A percentile compares a stretch with the other conserved stretches of the same genome.
These are phyloP conservation scores for Selenia dentaria DNA, from an alignment of 2,888 invertebrate genomes.

Conservation along the genomic window DNA sequence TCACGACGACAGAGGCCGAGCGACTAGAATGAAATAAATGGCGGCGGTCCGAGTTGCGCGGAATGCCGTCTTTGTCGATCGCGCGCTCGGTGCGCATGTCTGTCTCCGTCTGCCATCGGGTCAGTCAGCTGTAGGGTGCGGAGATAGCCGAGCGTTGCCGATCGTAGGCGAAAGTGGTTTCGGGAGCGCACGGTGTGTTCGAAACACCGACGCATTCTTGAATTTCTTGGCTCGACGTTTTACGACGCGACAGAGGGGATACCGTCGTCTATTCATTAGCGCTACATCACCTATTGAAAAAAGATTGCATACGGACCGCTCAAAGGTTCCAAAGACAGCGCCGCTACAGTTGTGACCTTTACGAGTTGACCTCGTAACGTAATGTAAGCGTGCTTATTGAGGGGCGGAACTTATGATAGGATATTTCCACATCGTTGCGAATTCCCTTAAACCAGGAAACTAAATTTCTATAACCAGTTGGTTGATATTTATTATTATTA, in stretches of 20 bases:
- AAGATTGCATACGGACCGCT: constrained; percentile 17
- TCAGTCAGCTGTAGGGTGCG: constrained; percentile 81
- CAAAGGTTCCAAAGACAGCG: constrained; percentile 18
- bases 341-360: constrained; percentile 27
- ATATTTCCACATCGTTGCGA: background rate
- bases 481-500: too few relatives aligned
- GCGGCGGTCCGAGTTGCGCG: constrained; percentile 71
- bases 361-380: constrained; percentile 7
- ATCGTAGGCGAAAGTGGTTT: constrained; percentile 76
- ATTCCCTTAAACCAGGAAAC: constrained; percentile 7
- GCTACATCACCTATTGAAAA: constrained; percentile 34
- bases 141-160: constrained; percentile 65
- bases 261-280: constrained; percentile 39
- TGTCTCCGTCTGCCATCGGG: constrained; percentile 59
- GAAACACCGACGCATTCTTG: constrained; percentile 57
- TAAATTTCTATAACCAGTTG: too few relatives aligned
- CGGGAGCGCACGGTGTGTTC: constrained; percentile 60
- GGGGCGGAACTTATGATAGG: background rate
- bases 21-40: constrained; percentile 79
- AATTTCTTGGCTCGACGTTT: constrained; percentile 44
- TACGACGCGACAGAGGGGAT: constrained; percentile 26
- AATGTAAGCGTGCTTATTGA: constrained; percentile 1
- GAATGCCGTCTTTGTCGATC: constrained; percentile 52
- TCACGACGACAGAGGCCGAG: constrained; percentile 73
- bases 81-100: constrained; percentile 34